Conservation (phyloP, 2,888 invertebrate species). For the Encarsia formosa region DNA sequence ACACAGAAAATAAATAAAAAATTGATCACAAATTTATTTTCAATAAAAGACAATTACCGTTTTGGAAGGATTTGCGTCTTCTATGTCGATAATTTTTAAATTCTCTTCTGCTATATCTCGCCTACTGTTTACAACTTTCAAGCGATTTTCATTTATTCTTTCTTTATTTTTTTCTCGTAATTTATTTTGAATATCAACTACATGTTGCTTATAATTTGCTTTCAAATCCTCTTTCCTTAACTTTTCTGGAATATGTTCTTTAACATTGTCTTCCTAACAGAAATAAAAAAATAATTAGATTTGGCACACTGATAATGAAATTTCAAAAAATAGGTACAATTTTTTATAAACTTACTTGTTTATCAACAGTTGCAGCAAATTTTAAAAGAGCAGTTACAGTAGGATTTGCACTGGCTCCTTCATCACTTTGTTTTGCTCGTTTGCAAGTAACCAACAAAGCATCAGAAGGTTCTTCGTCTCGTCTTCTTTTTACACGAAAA, state of each 20-base stretch:
- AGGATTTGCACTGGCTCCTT: constrained; percentile 46
- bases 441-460: constrained; percentile 70
- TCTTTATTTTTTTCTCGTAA: constrained; percentile 51
- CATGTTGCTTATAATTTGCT: constrained; percentile 53
- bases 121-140: constrained; percentile 59
- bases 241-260: constrained; percentile 44
- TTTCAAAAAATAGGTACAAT: constrained; percentile 34
- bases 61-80: constrained; percentile 39
- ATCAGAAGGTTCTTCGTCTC: constrained; percentile 68
- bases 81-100: constrained; percentile 60
- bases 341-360: constrained; percentile 57
- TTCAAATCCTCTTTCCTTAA: constrained; percentile 54
- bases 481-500: constrained; percentile 68
- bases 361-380: constrained; percentile 69
- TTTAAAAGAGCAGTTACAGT: constrained; percentile 63
- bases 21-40: not conserved
- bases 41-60: not conserved
- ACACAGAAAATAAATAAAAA: no score
- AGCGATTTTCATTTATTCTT: constrained; percentile 55
- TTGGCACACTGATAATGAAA: not conserved
- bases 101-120: constrained; percentile 45
- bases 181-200: constrained; percentile 51
- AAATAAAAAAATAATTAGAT: not conserved
- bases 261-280: constrained; percentile 47
- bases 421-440: constrained; percentile 54